Evolutionary conservation across 2,888 invertebrate genomes (phyloP).

Genomic region (Catocala sponsa): DNA sequence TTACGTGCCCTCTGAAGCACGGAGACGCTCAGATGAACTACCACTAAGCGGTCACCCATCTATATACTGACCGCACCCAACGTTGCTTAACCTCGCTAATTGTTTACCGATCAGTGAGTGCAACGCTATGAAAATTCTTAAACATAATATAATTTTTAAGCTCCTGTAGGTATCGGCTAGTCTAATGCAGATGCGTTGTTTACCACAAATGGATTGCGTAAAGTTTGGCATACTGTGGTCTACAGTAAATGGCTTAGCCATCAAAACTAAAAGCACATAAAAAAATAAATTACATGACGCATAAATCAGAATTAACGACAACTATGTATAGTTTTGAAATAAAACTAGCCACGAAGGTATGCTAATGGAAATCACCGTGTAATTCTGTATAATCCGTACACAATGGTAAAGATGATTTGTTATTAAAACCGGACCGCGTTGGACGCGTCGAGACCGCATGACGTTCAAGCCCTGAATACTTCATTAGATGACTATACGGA

Average conservation of each 20-base stretch:
- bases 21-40: too few relatives aligned
- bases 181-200: too few relatives aligned
- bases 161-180: too few relatives aligned
- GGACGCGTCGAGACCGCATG: conserved; percentile 54
- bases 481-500: conserved; percentile 83
- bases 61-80: too few relatives aligned
- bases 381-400: conserved; percentile 69
- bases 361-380: conserved; percentile 64
- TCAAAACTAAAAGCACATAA: neutral
- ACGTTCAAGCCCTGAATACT: conserved; percentile 73
- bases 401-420: conserved; percentile 72
- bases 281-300: conserved; percentile 28
- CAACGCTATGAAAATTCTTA: too few relatives aligned
- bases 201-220: too few relatives aligned
- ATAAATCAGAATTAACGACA: conserved; percentile 64
- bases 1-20: too few relatives aligned
- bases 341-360: conserved; percentile 53
- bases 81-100: too few relatives aligned
- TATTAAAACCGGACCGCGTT: conserved; percentile 66
- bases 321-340: conserved; percentile 57
- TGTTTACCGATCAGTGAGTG: too few relatives aligned
- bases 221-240: neutral
- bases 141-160: too few relatives aligned
- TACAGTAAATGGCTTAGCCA: too few relatives aligned
- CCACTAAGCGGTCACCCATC: too few relatives aligned